Percentiles rank a stretch among this genome's conserved stretches.
These are phyloP conservation scores for Acromyrmex heyeri DNA, from an alignment of 1,140 invertebrate species.

Conservation along the genomic window DNA sequence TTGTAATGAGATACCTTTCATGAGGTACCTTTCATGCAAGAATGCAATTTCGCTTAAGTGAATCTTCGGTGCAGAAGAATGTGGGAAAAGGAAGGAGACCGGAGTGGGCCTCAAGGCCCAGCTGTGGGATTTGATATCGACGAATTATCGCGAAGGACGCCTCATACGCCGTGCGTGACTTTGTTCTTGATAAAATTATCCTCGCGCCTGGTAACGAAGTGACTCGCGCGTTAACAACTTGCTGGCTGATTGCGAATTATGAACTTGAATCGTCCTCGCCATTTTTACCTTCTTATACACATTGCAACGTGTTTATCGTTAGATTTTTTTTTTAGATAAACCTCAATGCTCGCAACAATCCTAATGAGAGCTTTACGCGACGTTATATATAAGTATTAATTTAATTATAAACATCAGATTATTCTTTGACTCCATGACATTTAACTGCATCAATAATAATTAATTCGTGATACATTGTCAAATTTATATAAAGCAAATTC, in stretches of 20 bases:
- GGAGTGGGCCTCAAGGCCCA: slow-evolving; percentile 41
- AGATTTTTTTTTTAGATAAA: slow-evolving; percentile 25
- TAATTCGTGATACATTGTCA: background rate
- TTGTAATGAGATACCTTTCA: background rate
- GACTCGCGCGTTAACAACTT: slow-evolving; percentile 50
- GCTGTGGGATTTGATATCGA: slow-evolving; percentile 15
- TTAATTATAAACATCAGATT: slow-evolving; percentile 24
- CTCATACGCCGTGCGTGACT: slow-evolving; percentile 44
- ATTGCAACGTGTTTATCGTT: slow-evolving; percentile 10
- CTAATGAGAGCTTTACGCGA: slow-evolving; percentile 8
- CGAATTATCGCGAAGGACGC: slow-evolving; percentile 59
- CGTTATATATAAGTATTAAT: background rate
- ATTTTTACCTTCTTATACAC: slow-evolving; percentile 17
- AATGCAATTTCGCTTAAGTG: slow-evolving; percentile 9
- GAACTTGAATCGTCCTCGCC: slow-evolving; percentile 5
- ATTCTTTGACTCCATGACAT: background rate
- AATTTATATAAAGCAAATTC: background rate
- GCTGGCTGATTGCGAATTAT: slow-evolving; percentile 53
- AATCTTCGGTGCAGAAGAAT: background rate
- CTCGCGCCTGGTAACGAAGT: slow-evolving; percentile 51
- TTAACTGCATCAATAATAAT: background rate
- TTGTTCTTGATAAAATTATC: slow-evolving; percentile 56
- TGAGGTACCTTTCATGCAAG: background rate
- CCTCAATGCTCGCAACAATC: background rate
- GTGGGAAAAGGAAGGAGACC: background rate